Evolutionary conservation across 1,140 invertebrate species (phyloP).

Genomic region (Triops cancriformis): DNA sequence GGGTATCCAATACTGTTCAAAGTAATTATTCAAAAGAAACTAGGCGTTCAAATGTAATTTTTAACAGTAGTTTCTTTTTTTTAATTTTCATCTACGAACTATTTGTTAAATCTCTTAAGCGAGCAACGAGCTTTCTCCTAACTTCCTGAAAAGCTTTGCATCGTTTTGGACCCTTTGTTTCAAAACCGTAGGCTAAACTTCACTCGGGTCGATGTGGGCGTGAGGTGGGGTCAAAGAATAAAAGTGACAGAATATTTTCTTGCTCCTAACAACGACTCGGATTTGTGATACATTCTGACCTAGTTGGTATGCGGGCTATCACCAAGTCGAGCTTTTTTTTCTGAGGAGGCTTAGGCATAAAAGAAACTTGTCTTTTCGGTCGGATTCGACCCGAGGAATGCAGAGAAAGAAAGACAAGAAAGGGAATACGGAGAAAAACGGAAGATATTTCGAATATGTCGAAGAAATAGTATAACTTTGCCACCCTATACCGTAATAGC

Average conservation of each 20-base stretch:
- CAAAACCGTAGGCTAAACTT: slow-evolving; percentile 17
- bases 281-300: slow-evolving; percentile 40
- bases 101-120: slow-evolving; percentile 39
- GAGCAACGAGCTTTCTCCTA: slow-evolving; percentile 40
- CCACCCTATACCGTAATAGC: too few relatives aligned
- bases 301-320: slow-evolving; percentile 40
- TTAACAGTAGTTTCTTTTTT: slow-evolving; percentile 40
- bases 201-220: slow-evolving; percentile 37
- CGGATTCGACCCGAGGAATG: too few relatives aligned
- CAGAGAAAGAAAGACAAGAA: too few relatives aligned
- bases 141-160: slow-evolving; percentile 37
- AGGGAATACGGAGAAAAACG: too few relatives aligned
- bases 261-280: slow-evolving; percentile 38
- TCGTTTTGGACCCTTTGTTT: slow-evolving; percentile 37
- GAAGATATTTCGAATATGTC: too few relatives aligned
- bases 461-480: too few relatives aligned
- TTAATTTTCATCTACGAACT: slow-evolving; percentile 37
- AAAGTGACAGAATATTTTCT: slow-evolving; percentile 39
- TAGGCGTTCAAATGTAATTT: slow-evolving; percentile 39
- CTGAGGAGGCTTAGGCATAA: background rate
- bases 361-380: background rate
- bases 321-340: slow-evolving; percentile 37
- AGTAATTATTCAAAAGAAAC: slow-evolving; percentile 40
- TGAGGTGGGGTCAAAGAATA: slow-evolving; percentile 35
- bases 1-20: slow-evolving; percentile 37